These are phyloP conservation scores for Drosophila borealis DNA, from an alignment of 2,888 invertebrate genomes.

Conservation along the genomic window DNA sequence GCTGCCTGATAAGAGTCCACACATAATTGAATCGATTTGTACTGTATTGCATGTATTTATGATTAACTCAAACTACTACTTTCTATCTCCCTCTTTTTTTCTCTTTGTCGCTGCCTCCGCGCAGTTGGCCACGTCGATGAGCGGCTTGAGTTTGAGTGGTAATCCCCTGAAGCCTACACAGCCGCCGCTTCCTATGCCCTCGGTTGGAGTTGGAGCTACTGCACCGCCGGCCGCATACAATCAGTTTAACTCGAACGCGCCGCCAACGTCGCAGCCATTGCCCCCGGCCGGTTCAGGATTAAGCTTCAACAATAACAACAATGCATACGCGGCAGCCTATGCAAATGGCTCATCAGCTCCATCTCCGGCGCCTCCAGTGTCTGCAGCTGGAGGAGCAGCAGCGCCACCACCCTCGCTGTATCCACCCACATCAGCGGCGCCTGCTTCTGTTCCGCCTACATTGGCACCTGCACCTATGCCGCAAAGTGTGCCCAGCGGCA, in stretches of 20 bases:
- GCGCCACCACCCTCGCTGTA: conserved; percentile 32
- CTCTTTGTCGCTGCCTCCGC: conserved; percentile 1
- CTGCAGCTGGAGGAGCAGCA: conserved; percentile 15
- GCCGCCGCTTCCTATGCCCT: conserved; percentile 31
- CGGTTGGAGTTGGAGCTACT: conserved; percentile 36
- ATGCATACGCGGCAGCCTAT: conserved; percentile 53
- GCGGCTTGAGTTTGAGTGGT: conserved; percentile 73
- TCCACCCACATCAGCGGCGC: conserved; percentile 39
- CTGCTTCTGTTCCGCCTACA: conserved; percentile 19
- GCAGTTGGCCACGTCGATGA: conserved; percentile 81
- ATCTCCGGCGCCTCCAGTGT: conserved; percentile 19
- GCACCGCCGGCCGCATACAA: conserved; percentile 51
- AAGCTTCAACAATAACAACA: conserved; percentile 57
- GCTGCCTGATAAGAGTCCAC: conserved; percentile 50
- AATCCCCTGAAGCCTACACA: conserved; percentile 74
- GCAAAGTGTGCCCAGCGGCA: conserved; percentile 72
- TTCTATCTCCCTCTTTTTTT: conserved; percentile 5
- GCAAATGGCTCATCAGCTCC: conserved; percentile 66
- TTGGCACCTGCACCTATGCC: conserved; percentile 34
- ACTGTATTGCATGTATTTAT: conserved; percentile 15
- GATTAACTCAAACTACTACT: conserved; percentile 9
- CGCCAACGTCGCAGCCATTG: conserved; percentile 35
- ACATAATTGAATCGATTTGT: conserved; percentile 39
- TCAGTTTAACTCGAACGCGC: conserved; percentile 62
- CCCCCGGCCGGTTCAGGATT: conserved; percentile 10